Base-by-base conservation (phyloP, 2,888 invertebrate species). In the Anaspis maculata region DNA sequence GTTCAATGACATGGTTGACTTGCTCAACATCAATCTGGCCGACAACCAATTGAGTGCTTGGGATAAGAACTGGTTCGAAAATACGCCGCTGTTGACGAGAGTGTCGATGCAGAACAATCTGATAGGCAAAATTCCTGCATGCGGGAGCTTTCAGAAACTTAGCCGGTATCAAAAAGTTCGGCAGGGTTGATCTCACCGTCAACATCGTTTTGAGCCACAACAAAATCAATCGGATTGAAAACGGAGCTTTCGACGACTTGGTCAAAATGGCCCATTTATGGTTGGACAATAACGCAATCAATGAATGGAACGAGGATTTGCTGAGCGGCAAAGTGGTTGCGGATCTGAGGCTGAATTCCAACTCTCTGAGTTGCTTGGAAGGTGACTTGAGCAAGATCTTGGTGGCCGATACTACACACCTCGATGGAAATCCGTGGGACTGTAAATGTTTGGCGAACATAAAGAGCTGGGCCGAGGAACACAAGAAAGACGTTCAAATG, bases 131-230 rank as follows among this genome's bases (percentile, higher is more conserved):
- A 30, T 57, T 22, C 54, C 54, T 2, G 38, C 38, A 6, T 13
- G n/a, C n/a, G n/a, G n/a, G 37, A 2, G 51, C 50, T n/a, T 57
- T 56, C 25, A 33, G 26, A 10, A 54, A 56, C 33, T 35, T 54
- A 23, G 41, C 26, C 24, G 51, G 52, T 4, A 30, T 38, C 2
- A 52, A 51, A 26, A 42, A 39, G 25, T 48, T 40, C 23, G 52
- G 49, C 6, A 41, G 41, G 14, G 22, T 51, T 2, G 30, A 39
- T 12, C 25, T 57, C 1, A 46, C 34, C 0, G 34, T 56, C 5
- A 54, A 53, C 32, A 27, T 57, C 5, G 37, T 53, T 13, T 50
- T 57, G 16, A 56, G 54, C 30, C 32, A 54, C 37, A 57, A 57
- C 30, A 43, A 48, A 41, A 53, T 57, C 11, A 41, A 39, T 7